Conservation (phyloP, 2,113 vertebrate genomes). For the Rutilus rutilus region DNA sequence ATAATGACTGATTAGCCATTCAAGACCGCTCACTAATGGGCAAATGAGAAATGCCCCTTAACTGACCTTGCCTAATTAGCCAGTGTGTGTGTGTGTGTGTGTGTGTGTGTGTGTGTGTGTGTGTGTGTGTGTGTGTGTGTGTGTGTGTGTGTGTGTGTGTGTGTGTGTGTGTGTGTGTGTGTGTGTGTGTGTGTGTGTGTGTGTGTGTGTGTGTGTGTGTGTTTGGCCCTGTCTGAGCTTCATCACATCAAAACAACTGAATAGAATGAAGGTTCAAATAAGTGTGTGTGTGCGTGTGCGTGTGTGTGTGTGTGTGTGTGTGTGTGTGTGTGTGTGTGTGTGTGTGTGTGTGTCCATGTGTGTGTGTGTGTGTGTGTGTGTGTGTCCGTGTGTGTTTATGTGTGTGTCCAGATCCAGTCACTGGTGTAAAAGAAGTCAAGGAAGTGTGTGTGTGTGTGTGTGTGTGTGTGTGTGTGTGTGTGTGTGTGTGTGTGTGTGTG, state of each 20-base stretch:
- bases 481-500: too few relatives aligned
- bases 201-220: background rate
- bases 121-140: background rate
- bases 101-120: constrained; percentile 19
- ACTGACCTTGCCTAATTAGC: constrained; percentile 49
- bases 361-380: constrained; percentile 41
- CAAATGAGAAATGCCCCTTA: constrained; percentile 39
- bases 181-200: background rate
- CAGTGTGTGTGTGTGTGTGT: constrained; percentile 28
- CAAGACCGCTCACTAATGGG: constrained; percentile 42
- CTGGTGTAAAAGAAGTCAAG: too few relatives aligned
- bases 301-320: constrained; percentile 26
- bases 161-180: background rate
- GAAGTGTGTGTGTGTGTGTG: too few relatives aligned
- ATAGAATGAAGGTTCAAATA: constrained; percentile 45
- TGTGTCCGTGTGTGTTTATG: too few relatives aligned
- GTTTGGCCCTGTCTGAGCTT: background rate
- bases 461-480: too few relatives aligned
- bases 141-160: constrained; percentile 29
- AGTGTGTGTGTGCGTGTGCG: constrained; percentile 32
- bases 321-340: constrained; percentile 35
- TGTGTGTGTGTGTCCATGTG: constrained; percentile 37
- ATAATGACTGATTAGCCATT: constrained; percentile 42
- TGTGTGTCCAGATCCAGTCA: too few relatives aligned
- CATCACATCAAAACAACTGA: background rate